These are phyloP conservation scores for Etheostoma nigrum DNA, from an alignment of 2,797 vertebrate genomes.

Conservation along the genomic window DNA sequence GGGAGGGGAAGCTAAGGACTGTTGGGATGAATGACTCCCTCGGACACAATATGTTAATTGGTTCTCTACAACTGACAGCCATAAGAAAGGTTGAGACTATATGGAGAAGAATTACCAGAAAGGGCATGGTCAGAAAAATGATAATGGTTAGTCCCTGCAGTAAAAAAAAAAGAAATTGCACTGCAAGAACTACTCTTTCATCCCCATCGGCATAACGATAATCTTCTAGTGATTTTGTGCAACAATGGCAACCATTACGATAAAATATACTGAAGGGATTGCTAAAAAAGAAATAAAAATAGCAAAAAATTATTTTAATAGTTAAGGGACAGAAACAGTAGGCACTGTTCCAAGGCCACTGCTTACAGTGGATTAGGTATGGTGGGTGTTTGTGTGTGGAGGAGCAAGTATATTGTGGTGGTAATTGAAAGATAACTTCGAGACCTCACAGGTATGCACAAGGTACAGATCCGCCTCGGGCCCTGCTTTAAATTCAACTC, in stretches of 20 bases:
- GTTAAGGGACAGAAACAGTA: slow-evolving; percentile 32
- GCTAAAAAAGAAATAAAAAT: slow-evolving; percentile 28
- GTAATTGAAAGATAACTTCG: slow-evolving; percentile 77
- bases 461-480: slow-evolving; percentile 49
- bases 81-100: slow-evolving; percentile 79
- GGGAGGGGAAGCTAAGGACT: slow-evolving; percentile 51
- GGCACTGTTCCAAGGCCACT: slow-evolving; percentile 16
- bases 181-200: slow-evolving; percentile 50
- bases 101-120: slow-evolving; percentile 71
- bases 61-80: slow-evolving; percentile 78
- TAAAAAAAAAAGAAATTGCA: slow-evolving; percentile 38
- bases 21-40: slow-evolving; percentile 76
- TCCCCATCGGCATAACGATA: slow-evolving; percentile 58
- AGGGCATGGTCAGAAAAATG: slow-evolving; percentile 78
- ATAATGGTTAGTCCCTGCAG: slow-evolving; percentile 70
- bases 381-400: slow-evolving; percentile 50
- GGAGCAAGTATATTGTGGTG: slow-evolving; percentile 49
- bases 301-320: slow-evolving; percentile 24
- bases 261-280: slow-evolving; percentile 51
- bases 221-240: slow-evolving; percentile 60
- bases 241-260: slow-evolving; percentile 58
- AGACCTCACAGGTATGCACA: slow-evolving; percentile 51
- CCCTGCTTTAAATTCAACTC: slow-evolving; percentile 78
- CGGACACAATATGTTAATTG: slow-evolving; percentile 87
- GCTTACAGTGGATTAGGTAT: slow-evolving; percentile 40